Percentiles rank a stretch among this genome's conserved stretches.
These are phyloP conservation scores for Helicoverpa armigera DNA, from an alignment of 1,140 invertebrate species.

Conservation along the genomic window DNA sequence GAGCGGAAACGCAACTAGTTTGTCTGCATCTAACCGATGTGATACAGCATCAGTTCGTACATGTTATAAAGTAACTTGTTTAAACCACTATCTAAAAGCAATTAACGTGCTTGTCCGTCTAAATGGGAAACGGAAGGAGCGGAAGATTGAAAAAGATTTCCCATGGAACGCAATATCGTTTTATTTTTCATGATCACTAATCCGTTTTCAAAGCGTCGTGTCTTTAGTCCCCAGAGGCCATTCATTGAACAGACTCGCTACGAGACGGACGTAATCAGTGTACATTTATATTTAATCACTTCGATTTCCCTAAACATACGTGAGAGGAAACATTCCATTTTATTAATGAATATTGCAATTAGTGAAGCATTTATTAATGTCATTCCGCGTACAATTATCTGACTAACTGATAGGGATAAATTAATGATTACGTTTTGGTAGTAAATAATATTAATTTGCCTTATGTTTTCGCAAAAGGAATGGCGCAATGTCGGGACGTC, in stretches of 20 bases:
- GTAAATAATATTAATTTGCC: neutral
- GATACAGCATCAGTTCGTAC: neutral
- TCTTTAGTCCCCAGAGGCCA: slow-evolving; percentile 6
- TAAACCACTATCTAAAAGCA: slow-evolving; percentile 37
- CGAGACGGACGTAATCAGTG: no score
- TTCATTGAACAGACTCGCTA: neutral
- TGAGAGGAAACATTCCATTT: neutral
- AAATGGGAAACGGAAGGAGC: slow-evolving; percentile 1
- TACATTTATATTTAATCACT: no score
- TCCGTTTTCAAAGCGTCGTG: slow-evolving; percentile 21
- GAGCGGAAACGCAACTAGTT: slow-evolving; percentile 36
- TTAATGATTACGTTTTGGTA: neutral
- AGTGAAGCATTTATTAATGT: neutral
- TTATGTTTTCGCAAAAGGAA: slow-evolving; percentile 2
- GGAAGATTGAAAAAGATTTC: slow-evolving; percentile 27
- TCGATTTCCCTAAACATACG: neutral
- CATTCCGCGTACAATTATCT: neutral
- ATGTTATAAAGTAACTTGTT: slow-evolving; percentile 23
- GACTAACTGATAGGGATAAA: slow-evolving; percentile 1
- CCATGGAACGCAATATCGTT: slow-evolving; percentile 22
- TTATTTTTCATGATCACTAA: slow-evolving; percentile 24
- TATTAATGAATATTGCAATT: neutral
- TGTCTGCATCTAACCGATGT: slow-evolving; percentile 1
- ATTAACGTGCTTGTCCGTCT: slow-evolving; percentile 37
- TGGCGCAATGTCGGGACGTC: slow-evolving; percentile 8